Evolutionary conservation across 2,797 vertebrate species (phyloP).

Genomic region (Uromys caudimaculatus): DNA sequence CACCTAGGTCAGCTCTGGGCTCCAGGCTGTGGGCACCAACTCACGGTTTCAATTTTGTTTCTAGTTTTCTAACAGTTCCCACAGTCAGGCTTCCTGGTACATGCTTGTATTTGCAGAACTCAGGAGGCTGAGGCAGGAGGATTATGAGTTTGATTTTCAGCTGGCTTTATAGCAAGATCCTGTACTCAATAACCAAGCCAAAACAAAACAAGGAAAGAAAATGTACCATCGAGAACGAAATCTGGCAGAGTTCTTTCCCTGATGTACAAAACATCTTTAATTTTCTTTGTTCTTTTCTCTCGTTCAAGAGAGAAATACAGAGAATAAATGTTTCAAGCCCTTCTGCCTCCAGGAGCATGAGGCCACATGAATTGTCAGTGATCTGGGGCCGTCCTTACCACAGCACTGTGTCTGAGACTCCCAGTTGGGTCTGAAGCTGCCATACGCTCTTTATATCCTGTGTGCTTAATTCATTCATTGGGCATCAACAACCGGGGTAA

Average conservation of each 20-base stretch:
- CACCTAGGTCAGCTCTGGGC: background rate
- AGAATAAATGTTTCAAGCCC: background rate
- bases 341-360: background rate
- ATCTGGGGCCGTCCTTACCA: background rate
- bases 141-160: background rate
- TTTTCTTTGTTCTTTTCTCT: background rate
- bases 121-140: background rate
- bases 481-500: background rate
- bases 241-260: background rate
- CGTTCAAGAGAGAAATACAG: background rate
- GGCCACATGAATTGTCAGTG: fast-evolving
- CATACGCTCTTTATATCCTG: background rate
- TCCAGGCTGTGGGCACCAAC: fast-evolving
- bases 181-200: background rate
- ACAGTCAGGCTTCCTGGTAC: background rate
- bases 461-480: background rate
- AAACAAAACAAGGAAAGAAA: background rate
- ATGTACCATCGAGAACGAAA: background rate
- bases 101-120: background rate
- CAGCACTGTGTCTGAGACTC: background rate
- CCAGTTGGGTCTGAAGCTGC: background rate
- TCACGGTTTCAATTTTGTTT: background rate
- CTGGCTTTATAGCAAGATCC: background rate
- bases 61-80: background rate
- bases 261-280: background rate